Base-by-base conservation (phyloP, 2,888 invertebrate species). In the Escarpia spicata region DNA sequence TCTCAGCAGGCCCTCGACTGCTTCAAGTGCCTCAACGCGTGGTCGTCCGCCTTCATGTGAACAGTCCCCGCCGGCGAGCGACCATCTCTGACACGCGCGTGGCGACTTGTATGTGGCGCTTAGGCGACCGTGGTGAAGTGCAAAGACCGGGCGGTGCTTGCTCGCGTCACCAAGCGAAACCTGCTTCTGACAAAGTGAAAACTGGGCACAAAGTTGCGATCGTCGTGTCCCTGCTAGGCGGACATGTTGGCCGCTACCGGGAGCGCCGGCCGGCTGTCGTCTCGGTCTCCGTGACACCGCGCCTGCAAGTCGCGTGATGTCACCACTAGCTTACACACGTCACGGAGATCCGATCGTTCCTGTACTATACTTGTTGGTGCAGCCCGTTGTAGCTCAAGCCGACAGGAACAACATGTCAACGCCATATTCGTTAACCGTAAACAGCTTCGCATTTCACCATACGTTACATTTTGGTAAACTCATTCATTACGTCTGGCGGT, bases 1-100 rank as follows among this genome's bases (percentile, higher is more conserved):
- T 75, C 75, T 3, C 75, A 75, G 75, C 75, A 75, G n/a, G 75
- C 75, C 19, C 75, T 75, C n/a, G 75, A 75, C 19, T 75, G 75
- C 75, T 75, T 75, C 75, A 75, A 75, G 75, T 75, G 75, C 26
- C 75, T 75, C 75, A 26, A 75, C n/a, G 75, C 75, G 75, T 75
- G 75, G 75, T 19, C 26, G 3, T 19, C 19, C 75, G 75, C 75
- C 75, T 75, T 75, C 26, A 75, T 75, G 75, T 75, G 75, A 75
- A 2, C 26, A 26, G 19, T n/a, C 19, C 4, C n/a, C 19, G 75
- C 75, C 52, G 52, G 52, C 52, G 52, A 52, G 15, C 52, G 37
- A 37, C 37, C 1, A 37, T 37, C 37, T 37, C 37, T 37, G 37
- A 37, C 37, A 37, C 37, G 37, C 37, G 37, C 37, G 37, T 37